These are phyloP conservation scores for Fopius arisanus DNA, from an alignment of 1,140 invertebrate species.

Conservation along the genomic window DNA sequence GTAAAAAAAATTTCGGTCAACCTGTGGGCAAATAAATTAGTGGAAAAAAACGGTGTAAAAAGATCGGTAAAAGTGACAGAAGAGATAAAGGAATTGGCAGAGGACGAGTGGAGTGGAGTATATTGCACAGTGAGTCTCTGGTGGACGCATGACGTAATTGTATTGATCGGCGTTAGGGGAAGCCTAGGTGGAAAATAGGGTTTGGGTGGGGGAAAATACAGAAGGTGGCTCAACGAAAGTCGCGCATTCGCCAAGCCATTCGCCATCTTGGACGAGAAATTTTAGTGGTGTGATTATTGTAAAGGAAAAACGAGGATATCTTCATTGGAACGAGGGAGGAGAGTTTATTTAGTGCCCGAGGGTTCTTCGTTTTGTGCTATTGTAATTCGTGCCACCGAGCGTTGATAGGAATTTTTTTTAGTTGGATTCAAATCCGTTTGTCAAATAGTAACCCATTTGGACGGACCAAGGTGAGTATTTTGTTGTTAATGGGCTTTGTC, in stretches of 20 bases:
- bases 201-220: constrained; percentile 49
- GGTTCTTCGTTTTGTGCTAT: neutral
- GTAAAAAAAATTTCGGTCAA: neutral
- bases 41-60: neutral
- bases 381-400: neutral
- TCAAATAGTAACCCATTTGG: constrained; percentile 73
- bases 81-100: neutral
- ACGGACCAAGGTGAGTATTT: constrained; percentile 72
- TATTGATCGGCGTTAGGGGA: constrained; percentile 67
- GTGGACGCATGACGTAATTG: constrained; percentile 67
- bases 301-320: constrained; percentile 51
- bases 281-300: constrained; percentile 44
- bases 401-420: constrained; percentile 38
- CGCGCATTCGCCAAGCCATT: constrained; percentile 64
- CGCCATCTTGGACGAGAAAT: constrained; percentile 65
- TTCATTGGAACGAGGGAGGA: constrained; percentile 37
- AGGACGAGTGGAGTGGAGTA: neutral
- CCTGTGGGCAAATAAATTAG: neutral
- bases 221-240: constrained; percentile 43
- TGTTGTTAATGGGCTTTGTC: neutral
- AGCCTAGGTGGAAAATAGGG: constrained; percentile 54
- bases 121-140: neutral
- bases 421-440: constrained; percentile 68
- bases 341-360: neutral
- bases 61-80: neutral